A percentile compares a stretch with the other conserved stretches of the same genome.
Evolutionary conservation across 2,888 invertebrate species (phyloP).

Genomic region (Steromphala cineraria): DNA sequence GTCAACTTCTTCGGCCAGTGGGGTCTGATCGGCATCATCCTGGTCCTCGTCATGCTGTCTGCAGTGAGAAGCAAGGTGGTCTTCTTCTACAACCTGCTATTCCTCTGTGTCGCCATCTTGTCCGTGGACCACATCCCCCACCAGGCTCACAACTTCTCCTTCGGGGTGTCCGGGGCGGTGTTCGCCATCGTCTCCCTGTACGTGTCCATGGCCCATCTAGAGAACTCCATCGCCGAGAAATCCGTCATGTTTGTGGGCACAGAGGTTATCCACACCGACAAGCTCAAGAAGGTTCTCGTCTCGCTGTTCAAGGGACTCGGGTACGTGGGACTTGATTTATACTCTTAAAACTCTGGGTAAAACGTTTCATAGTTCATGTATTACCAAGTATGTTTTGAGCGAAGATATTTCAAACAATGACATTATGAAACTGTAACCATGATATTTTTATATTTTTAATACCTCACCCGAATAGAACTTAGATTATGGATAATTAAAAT

Average conservation of each 20-base stretch:
- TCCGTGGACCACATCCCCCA: constrained; percentile 53
- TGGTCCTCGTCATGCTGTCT: constrained; percentile 41
- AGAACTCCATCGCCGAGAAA: constrained; percentile 60
- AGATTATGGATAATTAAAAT: no score
- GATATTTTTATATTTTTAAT: no score
- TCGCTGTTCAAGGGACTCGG: constrained; percentile 26
- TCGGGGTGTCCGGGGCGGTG: constrained; percentile 46
- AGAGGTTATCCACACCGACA: constrained; percentile 44
- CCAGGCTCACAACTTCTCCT: constrained; percentile 47
- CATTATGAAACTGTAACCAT: no score
- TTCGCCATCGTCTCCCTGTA: constrained; percentile 43
- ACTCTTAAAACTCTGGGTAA: no score
- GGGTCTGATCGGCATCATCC: constrained; percentile 41
- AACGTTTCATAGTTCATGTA: no score
- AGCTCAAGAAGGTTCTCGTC: constrained; percentile 32
- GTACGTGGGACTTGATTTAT: constrained; percentile 7
- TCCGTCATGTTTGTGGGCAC: constrained; percentile 50
- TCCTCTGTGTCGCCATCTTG: constrained; percentile 43
- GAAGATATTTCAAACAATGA: no score
- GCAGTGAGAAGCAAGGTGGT: constrained; percentile 36
- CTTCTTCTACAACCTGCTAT: constrained; percentile 50
- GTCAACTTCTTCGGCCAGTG: constrained; percentile 51
- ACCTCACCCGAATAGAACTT: no score
- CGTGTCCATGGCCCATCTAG: constrained; percentile 47
- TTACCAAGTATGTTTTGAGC: no score